Base-by-base conservation (phyloP, 2,888 invertebrate species). In the Urechis unicinctus region DNA sequence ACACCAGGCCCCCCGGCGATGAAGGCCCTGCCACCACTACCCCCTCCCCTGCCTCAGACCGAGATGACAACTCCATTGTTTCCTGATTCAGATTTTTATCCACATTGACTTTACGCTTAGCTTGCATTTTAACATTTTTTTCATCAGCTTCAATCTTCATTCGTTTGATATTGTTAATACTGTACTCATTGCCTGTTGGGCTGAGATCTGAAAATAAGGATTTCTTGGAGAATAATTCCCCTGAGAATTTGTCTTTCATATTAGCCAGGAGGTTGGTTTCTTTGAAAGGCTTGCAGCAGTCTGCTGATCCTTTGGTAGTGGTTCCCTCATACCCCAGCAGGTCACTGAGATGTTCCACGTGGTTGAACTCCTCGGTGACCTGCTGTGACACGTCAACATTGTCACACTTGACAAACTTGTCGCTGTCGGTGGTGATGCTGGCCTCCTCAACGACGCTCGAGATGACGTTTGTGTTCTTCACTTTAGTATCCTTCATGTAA, bases 391-490 rank as follows among this genome's bases (percentile, higher is more conserved):
- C 61, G 22, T 59, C 62, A 13, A 61, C 59, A 43, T 76, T 78
- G 53, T 83, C 83, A 48, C 80, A 80, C 57, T 81, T 82, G 22
- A 74, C 71, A 71, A 81, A 84, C 66, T 84, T 84, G 56, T 82
- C 82, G 0, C 83, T 83, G 67, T 83, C 83, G 53, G 80, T 82
- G 59, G 80, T 77, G 29, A 82, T 78, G 52, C 81, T 82, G 59
- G 81, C 81, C 50, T 79, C 62, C 25, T 60, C 67, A 41, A 68
- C 69, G 26, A 66, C 66, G 2, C 30, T 21, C 29, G 73, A 65
- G 4, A 72, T 60, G 36, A 84, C 82, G 69, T 84, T 84, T 0
- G 83, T 82, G 65, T 83, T 84, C 43, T 83, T 80, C 1, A 82
- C 83, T 71, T 83, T 84, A 0, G 83, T 81, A 59, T 83, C 83